Percentiles rank a stretch among this genome's conserved stretches.
phyloP scores from a whole-genome alignment of 2,888 invertebrate genomes.

The Mamestra brassicae region DNA sequence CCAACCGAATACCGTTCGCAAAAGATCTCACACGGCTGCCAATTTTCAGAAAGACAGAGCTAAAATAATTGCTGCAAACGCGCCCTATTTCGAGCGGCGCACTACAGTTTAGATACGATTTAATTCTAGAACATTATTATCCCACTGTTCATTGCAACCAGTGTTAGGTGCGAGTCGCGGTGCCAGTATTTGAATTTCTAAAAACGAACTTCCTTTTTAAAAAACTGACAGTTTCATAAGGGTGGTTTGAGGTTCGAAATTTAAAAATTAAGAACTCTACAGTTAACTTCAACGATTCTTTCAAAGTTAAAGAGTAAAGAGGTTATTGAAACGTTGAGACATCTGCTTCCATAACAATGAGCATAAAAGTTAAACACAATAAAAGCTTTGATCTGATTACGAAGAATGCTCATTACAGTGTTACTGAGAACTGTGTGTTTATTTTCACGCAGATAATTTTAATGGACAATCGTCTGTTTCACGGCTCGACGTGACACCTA shows the following conservation, averaged over 20 bases:
- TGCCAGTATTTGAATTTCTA: conserved; percentile 44
- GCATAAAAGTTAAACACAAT: conserved; percentile 60
- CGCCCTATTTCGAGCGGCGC: conserved; percentile 89
- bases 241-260: conserved; percentile 9
- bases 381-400: conserved; percentile 70
- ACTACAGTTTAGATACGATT: conserved; percentile 86
- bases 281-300: conserved; percentile 6
- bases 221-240: conserved; percentile 11
- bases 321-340: conserved; percentile 52
- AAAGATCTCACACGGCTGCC: conserved; percentile 89
- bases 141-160: conserved; percentile 75
- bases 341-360: conserved; percentile 57
- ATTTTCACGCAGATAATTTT: conserved; percentile 76
- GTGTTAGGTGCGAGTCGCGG: conserved; percentile 45
- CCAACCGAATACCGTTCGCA: conserved; percentile 89
- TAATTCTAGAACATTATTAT: conserved; percentile 87
- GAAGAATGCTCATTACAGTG: conserved; percentile 65
- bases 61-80: conserved; percentile 90
- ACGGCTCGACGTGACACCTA: conserved; percentile 72
- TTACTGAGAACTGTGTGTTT: conserved; percentile 76
- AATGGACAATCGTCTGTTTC: conserved; percentile 75
- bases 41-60: conserved; percentile 91
- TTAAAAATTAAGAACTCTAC: not conserved
- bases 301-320: conserved; percentile 34
- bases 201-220: conserved; percentile 39